These are phyloP conservation scores for Dendrocopos noguchii DNA, from an alignment of 2,113 vertebrate species.

Conservation along the genomic window DNA sequence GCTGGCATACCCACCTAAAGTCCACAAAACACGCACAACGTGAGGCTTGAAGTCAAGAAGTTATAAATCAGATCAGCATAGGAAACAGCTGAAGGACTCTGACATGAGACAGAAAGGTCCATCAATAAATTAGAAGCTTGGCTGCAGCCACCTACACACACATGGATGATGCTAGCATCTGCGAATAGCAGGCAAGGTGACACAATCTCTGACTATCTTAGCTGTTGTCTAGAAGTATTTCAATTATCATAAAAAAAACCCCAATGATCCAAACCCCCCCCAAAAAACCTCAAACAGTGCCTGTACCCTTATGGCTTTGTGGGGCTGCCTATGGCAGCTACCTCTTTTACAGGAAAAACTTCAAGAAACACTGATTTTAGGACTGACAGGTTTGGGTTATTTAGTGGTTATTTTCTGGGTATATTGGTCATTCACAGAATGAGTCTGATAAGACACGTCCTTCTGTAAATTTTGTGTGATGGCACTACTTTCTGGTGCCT, in stretches of 20 bases:
- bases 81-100: background rate
- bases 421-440: background rate
- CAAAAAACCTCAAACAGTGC: background rate
- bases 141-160: accelerated
- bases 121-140: background rate
- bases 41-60: background rate
- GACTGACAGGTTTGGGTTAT: background rate
- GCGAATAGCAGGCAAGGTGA: accelerated
- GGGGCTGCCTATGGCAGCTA: background rate
- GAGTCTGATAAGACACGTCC: background rate
- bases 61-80: background rate
- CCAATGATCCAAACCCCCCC: too few species aligned
- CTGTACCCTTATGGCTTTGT: background rate
- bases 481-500: background rate
- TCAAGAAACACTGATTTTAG: background rate
- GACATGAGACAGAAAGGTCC: background rate
- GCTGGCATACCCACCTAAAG: background rate
- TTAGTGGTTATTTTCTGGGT: background rate
- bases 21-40: background rate
- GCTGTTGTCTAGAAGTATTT: conserved; percentile 40
- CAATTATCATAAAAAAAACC: conserved; percentile 51
- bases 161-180: accelerated
- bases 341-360: background rate
- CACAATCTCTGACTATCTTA: background rate
- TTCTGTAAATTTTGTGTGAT: background rate